Evolutionary conservation across 2,113 vertebrate genomes (phyloP).

Genomic region (Saiga tatarica): DNA sequence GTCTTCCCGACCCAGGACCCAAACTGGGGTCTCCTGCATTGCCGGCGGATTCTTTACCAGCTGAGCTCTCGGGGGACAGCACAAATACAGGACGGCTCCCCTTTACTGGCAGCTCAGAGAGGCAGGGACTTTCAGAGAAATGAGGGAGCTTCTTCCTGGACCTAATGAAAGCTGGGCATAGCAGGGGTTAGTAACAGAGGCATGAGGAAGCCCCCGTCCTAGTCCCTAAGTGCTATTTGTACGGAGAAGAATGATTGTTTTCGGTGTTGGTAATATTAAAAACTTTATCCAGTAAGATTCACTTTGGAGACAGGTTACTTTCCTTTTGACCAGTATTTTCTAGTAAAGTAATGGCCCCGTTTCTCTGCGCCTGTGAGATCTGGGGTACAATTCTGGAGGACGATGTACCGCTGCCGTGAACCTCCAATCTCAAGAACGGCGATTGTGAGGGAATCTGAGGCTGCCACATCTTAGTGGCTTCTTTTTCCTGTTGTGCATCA

Average conservation of each 20-base stretch:
- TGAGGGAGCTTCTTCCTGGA: background rate
- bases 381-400: background rate
- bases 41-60: background rate
- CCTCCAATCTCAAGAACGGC: background rate
- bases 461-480: background rate
- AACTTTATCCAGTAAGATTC: background rate
- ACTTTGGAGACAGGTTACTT: background rate
- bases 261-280: background rate
- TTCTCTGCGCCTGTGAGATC: background rate
- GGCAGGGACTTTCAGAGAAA: background rate
- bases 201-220: accelerated
- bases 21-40: background rate
- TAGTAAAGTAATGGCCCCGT: background rate
- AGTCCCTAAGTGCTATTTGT: background rate
- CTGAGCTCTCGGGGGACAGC: accelerated
- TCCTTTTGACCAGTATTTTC: background rate
- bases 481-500: background rate
- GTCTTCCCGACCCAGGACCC: too few species aligned
- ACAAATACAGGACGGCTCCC: background rate
- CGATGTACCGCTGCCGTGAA: accelerated
- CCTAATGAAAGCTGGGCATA: background rate
- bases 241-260: background rate
- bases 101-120: accelerated
- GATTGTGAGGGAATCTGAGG: background rate
- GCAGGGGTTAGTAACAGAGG: background rate